Evolutionary conservation across 2,888 invertebrate species (phyloP), one percentile per base, ranked within the genome.

Genomic region (Acanthacorydalis orientalis): DNA sequence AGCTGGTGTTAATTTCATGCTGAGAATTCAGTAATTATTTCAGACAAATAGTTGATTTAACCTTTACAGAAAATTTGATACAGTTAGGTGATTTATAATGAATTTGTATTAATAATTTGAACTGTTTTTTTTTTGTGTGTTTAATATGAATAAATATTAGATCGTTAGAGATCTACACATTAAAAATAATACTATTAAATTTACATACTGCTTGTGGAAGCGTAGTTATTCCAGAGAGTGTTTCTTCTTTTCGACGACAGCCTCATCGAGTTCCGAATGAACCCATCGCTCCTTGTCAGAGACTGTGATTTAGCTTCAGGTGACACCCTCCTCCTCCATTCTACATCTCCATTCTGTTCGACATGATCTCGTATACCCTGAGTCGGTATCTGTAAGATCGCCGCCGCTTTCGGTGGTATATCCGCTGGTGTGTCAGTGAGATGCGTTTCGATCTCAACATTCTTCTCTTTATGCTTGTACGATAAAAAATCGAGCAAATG

Each of bases 341-440:
- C 44, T 65, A 65, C 1, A 67, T 68, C 53, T 69, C 69, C 2
- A 67, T 68, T 54, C 68, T 68, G 33, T 64, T 67, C 57, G 68
- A 68, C 15, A 15, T 32, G 10, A 14, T 49, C 42, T 12, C 37
- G 41, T 31, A 16, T 59, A 66, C 68, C 49, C 10, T 31, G 58
- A 44, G 60, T 60, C 50, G 75, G 72, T 50, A 78, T 75, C 51
- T 77, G 75, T 42, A 77, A 57, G 32, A 77, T 58, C 3, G 75
- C 75, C 1, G 77, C 77, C 1, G 77, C 77, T 60, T 78, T 77
- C 0, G 76, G 75, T 7, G 77, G 75, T 51, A 77, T 70, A 51
- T 66, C 65, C 34, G 70, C 65, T 1, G 76, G 76, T 32, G 64
- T 62, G 11, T 59, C 57, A 44, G 54, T 55, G n/a, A 56, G 50